Conservation (phyloP, 2,888 invertebrate species). For the Camptogramma bilineatum region DNA sequence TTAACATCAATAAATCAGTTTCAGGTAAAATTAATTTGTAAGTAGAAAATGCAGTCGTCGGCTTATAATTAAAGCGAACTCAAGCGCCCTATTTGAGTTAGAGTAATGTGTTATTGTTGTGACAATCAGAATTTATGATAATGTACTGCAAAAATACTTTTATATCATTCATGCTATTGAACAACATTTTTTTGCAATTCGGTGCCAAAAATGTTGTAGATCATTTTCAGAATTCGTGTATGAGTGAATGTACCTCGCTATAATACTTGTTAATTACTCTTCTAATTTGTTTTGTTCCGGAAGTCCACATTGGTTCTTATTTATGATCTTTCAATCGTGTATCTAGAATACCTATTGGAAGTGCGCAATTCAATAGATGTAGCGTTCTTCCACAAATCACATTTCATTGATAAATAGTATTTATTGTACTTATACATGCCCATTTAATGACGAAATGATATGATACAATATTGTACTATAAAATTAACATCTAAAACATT, state of each 20-base stretch:
- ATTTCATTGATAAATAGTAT: conserved; percentile 52
- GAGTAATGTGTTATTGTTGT: neutral
- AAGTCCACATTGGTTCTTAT: neutral
- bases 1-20: conserved; percentile 43
- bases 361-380: conserved; percentile 3
- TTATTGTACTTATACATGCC: conserved; percentile 65
- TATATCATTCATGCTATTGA: neutral
- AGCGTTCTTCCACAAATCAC: conserved; percentile 22
- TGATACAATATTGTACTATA: conserved; percentile 66
- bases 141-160: neutral
- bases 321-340: conserved; percentile 11
- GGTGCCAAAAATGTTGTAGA: neutral
- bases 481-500: conserved; percentile 31
- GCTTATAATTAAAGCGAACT: conserved; percentile 54
- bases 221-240: neutral
- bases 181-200: neutral
- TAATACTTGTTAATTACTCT: neutral
- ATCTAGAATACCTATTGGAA: conserved; percentile 13
- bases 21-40: conserved; percentile 45
- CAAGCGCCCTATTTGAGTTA: conserved; percentile 37
- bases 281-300: neutral
- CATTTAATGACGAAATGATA: conserved; percentile 59
- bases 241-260: no score
- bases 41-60: conserved; percentile 62
- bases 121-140: neutral